Conservation (phyloP, 2,888 invertebrate genomes). For the Cabera pusaria region DNA sequence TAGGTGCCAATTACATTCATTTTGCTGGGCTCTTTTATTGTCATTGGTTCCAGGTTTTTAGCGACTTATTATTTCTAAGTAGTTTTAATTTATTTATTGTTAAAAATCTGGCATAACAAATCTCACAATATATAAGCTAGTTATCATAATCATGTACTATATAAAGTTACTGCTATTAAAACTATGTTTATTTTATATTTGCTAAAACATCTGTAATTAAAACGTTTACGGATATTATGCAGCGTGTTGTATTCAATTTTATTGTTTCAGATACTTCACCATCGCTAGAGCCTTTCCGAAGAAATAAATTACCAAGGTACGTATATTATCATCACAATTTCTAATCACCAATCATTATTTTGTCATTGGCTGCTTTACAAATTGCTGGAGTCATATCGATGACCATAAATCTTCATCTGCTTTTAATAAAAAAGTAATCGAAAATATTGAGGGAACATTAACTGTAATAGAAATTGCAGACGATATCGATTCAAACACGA, state of each 20-base stretch:
- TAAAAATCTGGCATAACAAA: too few species aligned
- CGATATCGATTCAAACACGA: not conserved
- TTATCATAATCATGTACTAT: not conserved
- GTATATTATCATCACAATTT: slow-evolving; percentile 30
- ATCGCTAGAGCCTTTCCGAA: slow-evolving; percentile 56
- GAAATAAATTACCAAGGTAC: slow-evolving; percentile 69
- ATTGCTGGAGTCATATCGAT: slow-evolving; percentile 44
- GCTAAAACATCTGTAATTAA: not conserved
- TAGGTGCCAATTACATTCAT: slow-evolving; percentile 2
- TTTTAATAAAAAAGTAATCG: slow-evolving; percentile 44
- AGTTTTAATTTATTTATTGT: too few species aligned
- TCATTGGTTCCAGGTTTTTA: too few species aligned
- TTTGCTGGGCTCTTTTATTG: too few species aligned
- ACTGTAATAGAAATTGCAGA: slow-evolving; percentile 4
- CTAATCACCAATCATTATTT: slow-evolving; percentile 29
- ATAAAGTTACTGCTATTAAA: not conserved
- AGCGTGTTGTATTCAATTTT: slow-evolving; percentile 29
- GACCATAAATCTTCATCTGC: slow-evolving; percentile 51
- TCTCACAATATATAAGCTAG: too few species aligned
- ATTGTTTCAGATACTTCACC: slow-evolving; percentile 68
- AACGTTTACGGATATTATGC: not conserved
- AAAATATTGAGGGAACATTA: slow-evolving; percentile 26
- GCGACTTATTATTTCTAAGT: too few species aligned
- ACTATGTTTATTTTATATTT: too few species aligned
- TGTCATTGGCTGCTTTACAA: slow-evolving; percentile 42